Evolutionary conservation across 2,888 invertebrate species (phyloP), one percentile per base, ranked within the genome.

Genomic region (Zhengitettix transpicula): DNA sequence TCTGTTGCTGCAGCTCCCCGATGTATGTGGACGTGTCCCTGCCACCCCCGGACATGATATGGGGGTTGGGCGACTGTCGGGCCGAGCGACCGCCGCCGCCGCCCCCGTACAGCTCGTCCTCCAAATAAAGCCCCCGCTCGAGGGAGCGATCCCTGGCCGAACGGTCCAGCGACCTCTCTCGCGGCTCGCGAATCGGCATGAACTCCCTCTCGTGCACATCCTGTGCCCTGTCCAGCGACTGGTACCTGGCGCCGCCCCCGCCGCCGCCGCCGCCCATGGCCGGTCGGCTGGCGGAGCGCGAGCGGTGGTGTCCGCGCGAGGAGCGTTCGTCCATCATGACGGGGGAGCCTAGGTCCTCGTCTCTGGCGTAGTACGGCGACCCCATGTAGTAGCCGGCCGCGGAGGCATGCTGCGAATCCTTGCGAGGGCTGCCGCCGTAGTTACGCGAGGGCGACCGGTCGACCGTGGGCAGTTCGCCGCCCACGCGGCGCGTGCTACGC

Each of bases 1-100:
- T 92, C 78, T 95, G 94, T 71, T 89, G 85, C 75, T 94, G 93
- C 66, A 94, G 80, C 74, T 94, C 94, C 64, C 90, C 89, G 69
- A 87, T 78, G 79, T 84, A 86, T 71, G 83, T 77, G 67, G 84
- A 77, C 59, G 77, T 78, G 69, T 78, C 79, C 68, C 84, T 81
- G 70, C 82, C 85, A 7, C 28, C 28, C 28, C 28, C 28, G 28
- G 28, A 28, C 28, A 28, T 28, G 28, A 28, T 28, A 56, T 85
- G 86, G 66, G 84, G 84, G 70, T 85, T 84, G 54, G 85, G 74
- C 51, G 84, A 83, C 58, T 84, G 83, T 67, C 84, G 75, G 58
- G 75, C 71, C 28, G 28, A 28, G 28, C 28, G 28, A 2, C 28
- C 28, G 28, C 28, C 28, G 28, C 28, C 28, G 63, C 65, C 65